Base-by-base conservation (phyloP, 2,797 vertebrate genomes). In the Phataginus tricuspis region DNA sequence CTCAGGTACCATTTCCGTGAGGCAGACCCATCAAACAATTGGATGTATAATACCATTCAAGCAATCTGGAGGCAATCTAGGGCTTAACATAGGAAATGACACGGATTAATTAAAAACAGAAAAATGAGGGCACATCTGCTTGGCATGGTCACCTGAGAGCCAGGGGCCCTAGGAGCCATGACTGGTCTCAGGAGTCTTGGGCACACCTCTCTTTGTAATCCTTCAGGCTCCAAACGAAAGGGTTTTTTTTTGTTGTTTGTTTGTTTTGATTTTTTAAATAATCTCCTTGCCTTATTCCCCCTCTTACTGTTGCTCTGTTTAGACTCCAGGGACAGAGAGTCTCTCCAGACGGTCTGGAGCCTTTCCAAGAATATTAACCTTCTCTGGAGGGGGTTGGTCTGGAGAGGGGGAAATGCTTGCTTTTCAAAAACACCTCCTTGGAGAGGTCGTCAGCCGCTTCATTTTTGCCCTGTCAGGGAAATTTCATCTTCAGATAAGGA, bases 401-500 rank as follows among this genome's bases (percentile, higher is more conserved):
- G 83, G 71, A 69, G 49, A 78, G n/a, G 86, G 86, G n/a, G 91
- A 97, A 98, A 87, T 97, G 96, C 96, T 98, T 96, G 84, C 91
- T 91, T 91, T 97, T 97, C 97, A 96, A 96, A 98, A 97, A 90
- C 74, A 25, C 53, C 94, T 97, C 96, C 91, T 89, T 39, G 39
- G 88, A 91, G 95, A 98, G 64, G 83, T 64, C 18, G 49, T 25
- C 29, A 61, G 83, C 88, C 23, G 74, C 77, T 51, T 94, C 11
- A 1, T 55, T 96, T 97, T 34, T 96, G 97, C 89, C 51, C 1
- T 61, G 91, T 97, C 92, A 95, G 97, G 95, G 93, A 96, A 97
- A 95, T 97, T 96, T 97, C 59, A 96, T 96, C 94, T 91, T 87
- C 71, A 95, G 97, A 97, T 97, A 97, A 97, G 90, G 75, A 51